Conservation (phyloP, 1,140 invertebrate species). For the Apis laboriosa region DNA sequence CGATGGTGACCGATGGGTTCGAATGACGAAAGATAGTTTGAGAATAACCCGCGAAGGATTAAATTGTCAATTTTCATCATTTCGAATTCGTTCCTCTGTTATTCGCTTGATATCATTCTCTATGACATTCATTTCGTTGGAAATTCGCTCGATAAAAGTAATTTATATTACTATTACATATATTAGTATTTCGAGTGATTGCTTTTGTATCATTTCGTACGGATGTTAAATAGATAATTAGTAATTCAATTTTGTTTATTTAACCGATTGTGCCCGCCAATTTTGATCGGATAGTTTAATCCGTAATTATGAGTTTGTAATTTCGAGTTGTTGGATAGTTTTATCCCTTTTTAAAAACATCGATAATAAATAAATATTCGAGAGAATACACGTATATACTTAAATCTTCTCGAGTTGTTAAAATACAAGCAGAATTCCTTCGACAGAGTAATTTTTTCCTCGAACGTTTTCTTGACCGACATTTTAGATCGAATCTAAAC, state of each 20-base stretch:
- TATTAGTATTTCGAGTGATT: background rate
- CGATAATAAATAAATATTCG: no score
- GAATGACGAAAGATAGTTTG: background rate
- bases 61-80: background rate
- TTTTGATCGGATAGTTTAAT: background rate
- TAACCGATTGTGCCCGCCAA: background rate
- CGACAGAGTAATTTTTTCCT: background rate
- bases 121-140: background rate
- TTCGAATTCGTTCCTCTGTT: background rate
- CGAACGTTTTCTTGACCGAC: background rate
- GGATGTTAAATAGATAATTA: background rate
- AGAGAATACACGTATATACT: no score
- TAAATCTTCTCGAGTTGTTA: no score
- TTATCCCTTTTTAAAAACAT: no score
- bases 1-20: no score
- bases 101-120: background rate
- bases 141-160: background rate
- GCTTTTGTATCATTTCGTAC: background rate
- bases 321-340: background rate
- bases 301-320: background rate
- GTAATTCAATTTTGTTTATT: background rate
- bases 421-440: no score
- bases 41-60: background rate
- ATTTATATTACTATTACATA: background rate
- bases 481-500: conserved; percentile 1